Evolutionary conservation across 2,888 invertebrate genomes (phyloP).

Genomic region (Siphlonurus alternatus): DNA sequence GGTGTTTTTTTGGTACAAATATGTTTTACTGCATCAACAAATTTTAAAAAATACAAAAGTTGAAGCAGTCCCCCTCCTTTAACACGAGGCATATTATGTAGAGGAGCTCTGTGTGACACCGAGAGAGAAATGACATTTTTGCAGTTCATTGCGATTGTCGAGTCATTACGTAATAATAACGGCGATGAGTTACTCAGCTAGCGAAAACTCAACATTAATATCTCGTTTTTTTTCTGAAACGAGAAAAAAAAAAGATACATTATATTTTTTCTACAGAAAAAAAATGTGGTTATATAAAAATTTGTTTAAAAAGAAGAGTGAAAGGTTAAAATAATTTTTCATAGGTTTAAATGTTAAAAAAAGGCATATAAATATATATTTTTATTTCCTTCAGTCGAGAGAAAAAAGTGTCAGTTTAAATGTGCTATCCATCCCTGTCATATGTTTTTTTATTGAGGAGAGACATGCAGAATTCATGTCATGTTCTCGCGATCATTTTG

Average conservation of each 20-base stretch:
- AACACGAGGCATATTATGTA: too few species aligned
- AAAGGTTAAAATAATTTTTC: background rate
- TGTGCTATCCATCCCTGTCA: background rate
- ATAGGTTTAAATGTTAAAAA: background rate
- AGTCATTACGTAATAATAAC: background rate
- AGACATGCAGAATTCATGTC: background rate
- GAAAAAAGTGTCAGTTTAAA: background rate
- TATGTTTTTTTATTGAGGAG: background rate
- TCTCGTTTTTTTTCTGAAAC: background rate
- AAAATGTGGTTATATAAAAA: too few species aligned
- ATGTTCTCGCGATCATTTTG: background rate
- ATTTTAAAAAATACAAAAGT: too few species aligned
- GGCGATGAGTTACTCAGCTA: background rate
- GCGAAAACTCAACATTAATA: background rate
- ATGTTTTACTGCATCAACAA: too few species aligned
- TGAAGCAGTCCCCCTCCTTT: too few species aligned
- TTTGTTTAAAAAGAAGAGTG: background rate
- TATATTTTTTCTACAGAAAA: too few species aligned
- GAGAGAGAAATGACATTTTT: background rate
- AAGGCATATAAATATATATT: background rate
- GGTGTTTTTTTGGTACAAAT: too few species aligned
- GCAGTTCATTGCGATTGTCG: background rate
- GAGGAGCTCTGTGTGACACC: too few species aligned
- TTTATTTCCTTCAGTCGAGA: too few species aligned
- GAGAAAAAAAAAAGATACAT: too few species aligned